Conservation (phyloP, 2,888 invertebrate genomes). For the Diabrotica balteata region DNA sequence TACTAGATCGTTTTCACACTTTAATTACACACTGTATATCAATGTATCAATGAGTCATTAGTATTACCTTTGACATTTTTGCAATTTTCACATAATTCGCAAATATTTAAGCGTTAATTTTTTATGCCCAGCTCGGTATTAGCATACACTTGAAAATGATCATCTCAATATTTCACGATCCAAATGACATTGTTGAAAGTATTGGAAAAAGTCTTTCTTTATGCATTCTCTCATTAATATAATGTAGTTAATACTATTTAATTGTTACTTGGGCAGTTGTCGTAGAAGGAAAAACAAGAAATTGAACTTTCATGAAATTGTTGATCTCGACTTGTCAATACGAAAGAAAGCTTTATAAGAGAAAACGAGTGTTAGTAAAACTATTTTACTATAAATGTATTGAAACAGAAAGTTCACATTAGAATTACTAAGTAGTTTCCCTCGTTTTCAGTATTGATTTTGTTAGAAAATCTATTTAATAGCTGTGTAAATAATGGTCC, state of each 20-base stretch:
- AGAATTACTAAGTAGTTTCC: constrained; percentile 13
- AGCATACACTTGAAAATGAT: too few relatives aligned
- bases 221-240: constrained; percentile 2
- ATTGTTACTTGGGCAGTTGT: constrained; percentile 13
- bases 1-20: too few relatives aligned
- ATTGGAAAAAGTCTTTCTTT: background rate
- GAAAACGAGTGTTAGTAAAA: constrained; percentile 21
- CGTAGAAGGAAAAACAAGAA: constrained; percentile 21
- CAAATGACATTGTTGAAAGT: background rate
- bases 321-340: constrained; percentile 7
- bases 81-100: too few relatives aligned
- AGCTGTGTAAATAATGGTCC: too few relatives aligned
- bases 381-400: constrained; percentile 19
- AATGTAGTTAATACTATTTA: constrained; percentile 12
- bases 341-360: constrained; percentile 30
- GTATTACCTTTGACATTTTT: too few relatives aligned
- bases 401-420: constrained; percentile 18
- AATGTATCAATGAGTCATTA: too few relatives aligned
- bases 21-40: too few relatives aligned
- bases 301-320: constrained; percentile 20
- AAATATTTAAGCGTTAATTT: too few relatives aligned
- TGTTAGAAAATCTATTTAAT: background rate
- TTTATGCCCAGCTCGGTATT: too few relatives aligned
- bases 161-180: too few relatives aligned
- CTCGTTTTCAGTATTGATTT: constrained; percentile 2